Conservation (phyloP, 1,140 invertebrate species). For the Zaprionus inermis region DNA sequence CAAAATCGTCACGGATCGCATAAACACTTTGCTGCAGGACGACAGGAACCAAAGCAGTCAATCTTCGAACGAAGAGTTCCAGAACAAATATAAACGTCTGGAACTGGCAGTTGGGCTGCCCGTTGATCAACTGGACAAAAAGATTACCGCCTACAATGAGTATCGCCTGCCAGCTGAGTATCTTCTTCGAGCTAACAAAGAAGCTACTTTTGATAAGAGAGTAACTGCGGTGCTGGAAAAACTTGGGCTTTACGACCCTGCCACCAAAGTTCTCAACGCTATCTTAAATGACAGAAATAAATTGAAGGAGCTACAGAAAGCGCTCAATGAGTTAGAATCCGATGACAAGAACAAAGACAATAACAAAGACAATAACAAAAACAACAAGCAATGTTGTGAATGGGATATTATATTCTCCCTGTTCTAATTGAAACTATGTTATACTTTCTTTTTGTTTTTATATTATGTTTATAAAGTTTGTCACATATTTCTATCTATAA, state of each 20-base stretch:
- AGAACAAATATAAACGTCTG: conserved; percentile 15
- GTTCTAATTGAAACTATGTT: conserved; percentile 8
- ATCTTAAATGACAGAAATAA: conserved; percentile 49
- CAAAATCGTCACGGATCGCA: conserved; percentile 41
- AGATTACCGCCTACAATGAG: conserved; percentile 40
- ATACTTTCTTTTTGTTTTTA: background rate
- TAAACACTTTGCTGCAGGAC: conserved; percentile 24
- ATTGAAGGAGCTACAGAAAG: conserved; percentile 35
- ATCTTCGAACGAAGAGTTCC: conserved; percentile 1
- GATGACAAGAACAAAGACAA: too few species aligned
- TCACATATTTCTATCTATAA: background rate
- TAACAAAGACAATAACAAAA: too few species aligned
- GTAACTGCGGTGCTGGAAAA: conserved; percentile 35
- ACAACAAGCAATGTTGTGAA: background rate
- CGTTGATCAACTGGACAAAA: conserved; percentile 37
- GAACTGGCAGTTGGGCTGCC: conserved; percentile 34
- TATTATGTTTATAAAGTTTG: background rate
- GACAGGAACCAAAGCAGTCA: background rate
- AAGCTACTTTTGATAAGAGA: conserved; percentile 9
- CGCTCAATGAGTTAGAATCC: conserved; percentile 36
- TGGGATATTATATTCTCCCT: conserved; percentile 43
- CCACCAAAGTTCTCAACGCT: conserved; percentile 29
- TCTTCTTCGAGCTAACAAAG: background rate
- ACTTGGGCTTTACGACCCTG: conserved; percentile 48
- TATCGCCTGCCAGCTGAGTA: conserved; percentile 10